phyloP scores from a whole-genome alignment of 1,140 invertebrate genomes.

The Philopotamus ludificatus region DNA sequence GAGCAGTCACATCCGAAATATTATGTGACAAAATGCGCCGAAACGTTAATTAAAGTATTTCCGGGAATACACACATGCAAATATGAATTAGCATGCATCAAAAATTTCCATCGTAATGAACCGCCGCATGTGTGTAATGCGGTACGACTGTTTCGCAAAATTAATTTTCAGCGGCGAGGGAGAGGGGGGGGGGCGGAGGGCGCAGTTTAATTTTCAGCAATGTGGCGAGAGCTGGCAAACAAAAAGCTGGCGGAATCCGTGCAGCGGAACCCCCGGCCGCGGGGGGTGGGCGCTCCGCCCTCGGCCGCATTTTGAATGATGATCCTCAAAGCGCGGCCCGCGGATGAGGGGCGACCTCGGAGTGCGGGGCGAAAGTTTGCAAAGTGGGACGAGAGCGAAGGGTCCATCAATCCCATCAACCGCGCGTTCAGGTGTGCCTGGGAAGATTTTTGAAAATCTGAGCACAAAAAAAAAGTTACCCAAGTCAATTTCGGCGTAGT shows the following conservation, averaged over 20 bases:
- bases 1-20: no score
- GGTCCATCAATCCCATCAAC: not conserved
- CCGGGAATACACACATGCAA: no score
- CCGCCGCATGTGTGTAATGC: not conserved
- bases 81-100: slow-evolving; percentile 1
- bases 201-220: slow-evolving; percentile 9
- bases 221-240: not conserved
- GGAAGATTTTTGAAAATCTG: no score
- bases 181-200: no score
- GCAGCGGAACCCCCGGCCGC: slow-evolving; percentile 17
- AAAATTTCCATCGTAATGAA: slow-evolving; percentile 3
- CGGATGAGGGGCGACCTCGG: not conserved
- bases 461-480: no score
- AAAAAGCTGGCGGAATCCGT: slow-evolving; percentile 14
- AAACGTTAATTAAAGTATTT: no score
- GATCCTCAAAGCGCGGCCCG: not conserved
- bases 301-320: not conserved
- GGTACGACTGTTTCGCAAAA: not conserved
- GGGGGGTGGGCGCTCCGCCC: not conserved
- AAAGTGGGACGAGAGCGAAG: not conserved
- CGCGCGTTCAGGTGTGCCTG: not conserved
- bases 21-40: no score
- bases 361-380: not conserved
- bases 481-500: no score
- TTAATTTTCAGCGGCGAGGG: slow-evolving; percentile 4